Evolutionary conservation across 1,140 invertebrate genomes (phyloP), one percentile per base, ranked within the genome.

Genomic region (Listronotus oregonensis): DNA sequence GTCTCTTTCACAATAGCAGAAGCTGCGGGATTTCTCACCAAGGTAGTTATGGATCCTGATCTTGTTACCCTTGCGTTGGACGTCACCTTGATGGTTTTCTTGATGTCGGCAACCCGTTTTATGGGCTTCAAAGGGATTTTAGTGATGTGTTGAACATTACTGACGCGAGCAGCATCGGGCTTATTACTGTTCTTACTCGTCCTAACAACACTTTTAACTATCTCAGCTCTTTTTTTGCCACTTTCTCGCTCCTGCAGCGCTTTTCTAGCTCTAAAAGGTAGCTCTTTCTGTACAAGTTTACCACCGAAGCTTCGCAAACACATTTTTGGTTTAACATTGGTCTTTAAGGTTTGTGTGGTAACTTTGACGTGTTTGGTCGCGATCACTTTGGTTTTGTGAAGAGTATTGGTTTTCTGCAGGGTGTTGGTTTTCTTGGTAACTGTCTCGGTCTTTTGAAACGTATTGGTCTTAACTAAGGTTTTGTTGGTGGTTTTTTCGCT

Each of bases 101-200:
- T 55, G 15, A 37, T 54, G 42, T 6, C 39, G 6, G 11, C 32
- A 34, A 6, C 40, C 5, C 31, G 37, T 56, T 56, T 18, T 15
- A 11, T 54, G 34, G 31, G 46, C 14, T 21, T 64, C 31, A 10
- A 12, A 15, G 18, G 9, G 4, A 42, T 51, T 59, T 50, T 49
- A 42, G 37, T 51, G 50, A 51, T 51, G 11, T 50, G 12, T 21
- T 14, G 12, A 21, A 15, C 21, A 18, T 4, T n/a, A 61, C 43
- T 54, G 78, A 78, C 6, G 78, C 73, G n/a, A 77, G 67, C 65
- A 59, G 80, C 79, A 56, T 81, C 80, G 43, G 79, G 79, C 14
- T 61, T 61, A 17, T 31, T 64, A 43, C 59, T 67, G 18, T 44
- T 66, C 37, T 54, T 69, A 18, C 40, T 58, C 11, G 52, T 59